Percentiles rank a stretch among this genome's conserved stretches.
phyloP scores from a whole-genome alignment of 1,140 invertebrate species.

The Trialeurodes vaporariorum region DNA sequence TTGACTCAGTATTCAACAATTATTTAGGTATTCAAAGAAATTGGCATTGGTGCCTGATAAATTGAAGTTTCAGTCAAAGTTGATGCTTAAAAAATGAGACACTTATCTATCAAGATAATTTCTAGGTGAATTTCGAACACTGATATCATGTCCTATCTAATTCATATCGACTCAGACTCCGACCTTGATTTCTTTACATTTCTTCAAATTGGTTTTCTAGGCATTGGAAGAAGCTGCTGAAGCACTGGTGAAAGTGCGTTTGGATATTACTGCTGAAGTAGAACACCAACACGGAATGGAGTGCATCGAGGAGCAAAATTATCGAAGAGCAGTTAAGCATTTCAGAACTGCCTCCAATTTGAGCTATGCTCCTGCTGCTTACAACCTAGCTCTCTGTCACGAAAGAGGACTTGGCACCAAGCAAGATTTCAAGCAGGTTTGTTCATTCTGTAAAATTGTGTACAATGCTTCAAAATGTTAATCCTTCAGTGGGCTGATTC shows the following conservation, averaged over 20 bases:
- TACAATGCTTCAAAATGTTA: constrained; percentile 7
- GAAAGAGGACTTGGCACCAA: constrained; percentile 46
- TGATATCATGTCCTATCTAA: too few species aligned
- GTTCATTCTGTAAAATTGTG: neutral
- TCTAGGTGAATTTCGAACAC: too few species aligned
- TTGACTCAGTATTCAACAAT: too few species aligned
- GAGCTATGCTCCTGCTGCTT: constrained; percentile 43
- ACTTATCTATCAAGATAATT: too few species aligned
- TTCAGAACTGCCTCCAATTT: constrained; percentile 41
- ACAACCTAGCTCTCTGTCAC: constrained; percentile 48
- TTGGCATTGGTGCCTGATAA: too few species aligned
- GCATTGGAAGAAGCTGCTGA: constrained; percentile 20
- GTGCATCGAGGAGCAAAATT: constrained; percentile 31
- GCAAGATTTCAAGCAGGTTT: constrained; percentile 41
- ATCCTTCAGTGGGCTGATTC: neutral
- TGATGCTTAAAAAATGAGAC: too few species aligned
- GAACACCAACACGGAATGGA: constrained; percentile 34
- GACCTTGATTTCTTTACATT: too few species aligned
- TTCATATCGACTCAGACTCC: too few species aligned
- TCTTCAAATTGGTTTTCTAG: too few species aligned
- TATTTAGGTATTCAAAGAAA: too few species aligned
- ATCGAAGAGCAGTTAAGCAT: constrained; percentile 33
- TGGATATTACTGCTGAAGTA: constrained; percentile 30
- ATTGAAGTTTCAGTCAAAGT: too few species aligned
- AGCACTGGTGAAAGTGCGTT: constrained; percentile 18